These are phyloP conservation scores for Channa striata DNA, from an alignment of 2,797 vertebrate genomes.

Conservation along the genomic window DNA sequence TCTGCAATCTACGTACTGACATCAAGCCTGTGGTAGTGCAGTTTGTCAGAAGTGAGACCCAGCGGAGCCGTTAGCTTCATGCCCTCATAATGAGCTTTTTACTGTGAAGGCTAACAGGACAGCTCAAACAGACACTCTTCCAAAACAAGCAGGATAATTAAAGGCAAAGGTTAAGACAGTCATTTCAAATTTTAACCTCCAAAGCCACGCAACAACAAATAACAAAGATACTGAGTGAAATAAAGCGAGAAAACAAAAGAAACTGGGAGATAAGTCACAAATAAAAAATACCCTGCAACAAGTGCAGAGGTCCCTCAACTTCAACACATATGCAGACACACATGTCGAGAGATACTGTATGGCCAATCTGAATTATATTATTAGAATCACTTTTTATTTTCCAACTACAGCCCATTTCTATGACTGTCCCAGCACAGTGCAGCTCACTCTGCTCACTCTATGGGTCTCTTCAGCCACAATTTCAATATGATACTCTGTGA, in stretches of 20 bases:
- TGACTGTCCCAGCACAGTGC: not conserved
- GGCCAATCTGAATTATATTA: not conserved
- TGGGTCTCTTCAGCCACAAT: not conserved
- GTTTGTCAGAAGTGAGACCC: not conserved
- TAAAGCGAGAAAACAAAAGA: not conserved
- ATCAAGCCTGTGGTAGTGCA: not conserved
- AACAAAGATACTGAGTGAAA: not conserved
- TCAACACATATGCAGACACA: not conserved
- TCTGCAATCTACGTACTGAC: too few species aligned
- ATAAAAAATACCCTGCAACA: conserved; percentile 16
- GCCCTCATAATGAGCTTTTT: not conserved
- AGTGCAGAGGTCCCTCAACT: conserved; percentile 11
- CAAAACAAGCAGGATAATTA: not conserved
- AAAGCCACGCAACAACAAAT: not conserved
- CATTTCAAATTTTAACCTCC: not conserved
- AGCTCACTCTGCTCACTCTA: conserved; percentile 15
- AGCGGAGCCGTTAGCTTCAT: not conserved
- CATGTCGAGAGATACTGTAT: not conserved
- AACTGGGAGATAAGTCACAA: conserved; percentile 9
- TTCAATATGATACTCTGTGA: not conserved
- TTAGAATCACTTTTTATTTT: not conserved
- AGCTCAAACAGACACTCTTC: not conserved
- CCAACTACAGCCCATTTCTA: not conserved
- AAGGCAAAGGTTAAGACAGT: conserved; percentile 21
- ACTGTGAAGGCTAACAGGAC: not conserved